Evolutionary conservation across 2,113 vertebrate species (phyloP).

Genomic region (Excalfactoria chinensis): DNA sequence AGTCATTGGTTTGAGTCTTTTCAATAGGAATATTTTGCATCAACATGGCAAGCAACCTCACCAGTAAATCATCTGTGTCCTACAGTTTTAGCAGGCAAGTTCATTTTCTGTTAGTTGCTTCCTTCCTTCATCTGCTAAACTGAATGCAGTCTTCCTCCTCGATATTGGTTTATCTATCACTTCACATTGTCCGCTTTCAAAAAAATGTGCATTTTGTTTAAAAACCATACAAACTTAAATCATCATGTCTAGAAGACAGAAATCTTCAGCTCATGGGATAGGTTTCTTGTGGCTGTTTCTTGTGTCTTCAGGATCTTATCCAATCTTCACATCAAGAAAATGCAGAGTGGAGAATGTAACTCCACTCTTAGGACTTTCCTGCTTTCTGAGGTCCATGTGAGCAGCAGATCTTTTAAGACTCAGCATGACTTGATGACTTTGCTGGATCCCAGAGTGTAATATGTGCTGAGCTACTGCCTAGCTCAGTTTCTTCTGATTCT

Average conservation of each 20-base stretch:
- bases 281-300: neutral
- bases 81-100: neutral
- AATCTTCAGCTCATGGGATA: rapidly evolving
- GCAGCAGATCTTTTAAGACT: neutral
- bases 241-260: neutral
- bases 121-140: neutral
- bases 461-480: neutral
- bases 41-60: neutral
- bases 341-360: neutral
- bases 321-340: neutral
- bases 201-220: neutral
- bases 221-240: neutral
- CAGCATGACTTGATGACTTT: neutral
- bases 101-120: neutral
- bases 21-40: neutral
- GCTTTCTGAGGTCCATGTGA: neutral
- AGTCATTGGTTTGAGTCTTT: neutral
- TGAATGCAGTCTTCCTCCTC: neutral
- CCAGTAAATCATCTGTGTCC: neutral
- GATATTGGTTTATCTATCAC: neutral
- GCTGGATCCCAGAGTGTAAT: neutral
- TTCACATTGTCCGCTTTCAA: neutral
- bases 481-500: neutral
- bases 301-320: neutral
- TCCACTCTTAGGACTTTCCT: neutral